phyloP scores from a whole-genome alignment of 2,113 vertebrate genomes.

The Microcebus jonahi region DNA sequence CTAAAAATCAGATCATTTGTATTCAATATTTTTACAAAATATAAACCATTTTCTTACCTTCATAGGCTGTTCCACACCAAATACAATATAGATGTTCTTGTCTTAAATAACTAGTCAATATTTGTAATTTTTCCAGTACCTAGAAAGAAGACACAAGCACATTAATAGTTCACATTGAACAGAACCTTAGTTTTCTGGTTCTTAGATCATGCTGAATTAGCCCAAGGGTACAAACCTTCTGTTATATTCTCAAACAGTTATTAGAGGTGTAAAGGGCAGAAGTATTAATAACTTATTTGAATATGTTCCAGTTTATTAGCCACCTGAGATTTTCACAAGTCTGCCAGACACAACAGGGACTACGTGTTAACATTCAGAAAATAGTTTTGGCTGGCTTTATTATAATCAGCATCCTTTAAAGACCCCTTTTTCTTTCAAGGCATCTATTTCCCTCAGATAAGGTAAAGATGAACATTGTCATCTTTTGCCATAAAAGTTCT shows the following conservation, averaged over 20 bases:
- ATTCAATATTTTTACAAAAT: not conserved
- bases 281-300: not conserved
- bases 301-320: not conserved
- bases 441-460: not conserved
- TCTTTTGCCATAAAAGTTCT: not conserved
- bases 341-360: not conserved
- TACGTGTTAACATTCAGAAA: not conserved
- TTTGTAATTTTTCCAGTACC: slow-evolving; percentile 92
- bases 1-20: not conserved
- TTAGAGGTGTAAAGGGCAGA: not conserved
- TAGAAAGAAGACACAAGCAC: slow-evolving; percentile 72
- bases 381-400: not conserved
- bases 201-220: not conserved
- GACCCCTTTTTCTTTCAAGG: not conserved
- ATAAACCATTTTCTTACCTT: slow-evolving; percentile 87
- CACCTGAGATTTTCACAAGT: not conserved
- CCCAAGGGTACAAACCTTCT: not conserved
- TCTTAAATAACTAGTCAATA: slow-evolving; percentile 94
- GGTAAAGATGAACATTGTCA: not conserved
- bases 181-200: not conserved
- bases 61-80: slow-evolving; percentile 97
- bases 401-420: not conserved
- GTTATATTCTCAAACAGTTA: not conserved
- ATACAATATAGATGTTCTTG: slow-evolving; percentile 94
- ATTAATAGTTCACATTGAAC: not conserved